Evolutionary conservation across 2,113 vertebrate species (phyloP).

Genomic region (Sinocyclocheilus rhinocerous): DNA sequence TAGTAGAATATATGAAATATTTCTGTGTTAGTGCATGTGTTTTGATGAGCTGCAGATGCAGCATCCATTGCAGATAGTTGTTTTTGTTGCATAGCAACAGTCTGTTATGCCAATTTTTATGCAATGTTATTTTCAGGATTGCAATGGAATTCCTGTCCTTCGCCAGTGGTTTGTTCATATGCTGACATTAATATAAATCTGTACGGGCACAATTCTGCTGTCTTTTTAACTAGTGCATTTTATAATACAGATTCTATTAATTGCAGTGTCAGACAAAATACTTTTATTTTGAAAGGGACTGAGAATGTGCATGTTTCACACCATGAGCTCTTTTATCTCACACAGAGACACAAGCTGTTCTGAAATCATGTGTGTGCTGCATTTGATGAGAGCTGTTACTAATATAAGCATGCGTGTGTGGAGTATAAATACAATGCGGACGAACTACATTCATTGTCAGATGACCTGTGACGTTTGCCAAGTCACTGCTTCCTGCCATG

Average conservation of each 20-base stretch:
- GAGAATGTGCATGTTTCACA: not conserved
- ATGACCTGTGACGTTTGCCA: not conserved
- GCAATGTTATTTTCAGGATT: not conserved
- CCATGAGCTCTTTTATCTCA: not conserved
- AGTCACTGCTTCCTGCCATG: not conserved
- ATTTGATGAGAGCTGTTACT: not conserved
- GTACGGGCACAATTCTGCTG: not conserved
- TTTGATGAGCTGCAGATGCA: not conserved
- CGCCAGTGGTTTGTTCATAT: not conserved
- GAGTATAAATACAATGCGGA: not conserved
- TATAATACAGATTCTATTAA: not conserved
- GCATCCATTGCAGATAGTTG: not conserved
- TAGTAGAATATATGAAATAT: not conserved
- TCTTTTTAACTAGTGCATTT: not conserved
- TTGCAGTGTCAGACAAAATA: not conserved
- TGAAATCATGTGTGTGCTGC: not conserved
- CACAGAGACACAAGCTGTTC: not conserved
- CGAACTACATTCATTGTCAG: not conserved
- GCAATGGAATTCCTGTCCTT: not conserved
- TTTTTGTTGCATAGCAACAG: not conserved
- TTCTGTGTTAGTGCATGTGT: not conserved
- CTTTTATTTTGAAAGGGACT: constrained; percentile 1
- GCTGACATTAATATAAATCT: not conserved
- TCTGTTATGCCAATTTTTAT: not conserved
- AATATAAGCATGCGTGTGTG: not conserved